Evolutionary conservation across 2,113 vertebrate genomes (phyloP).

Genomic region (Coregonus clupeaformis): DNA sequence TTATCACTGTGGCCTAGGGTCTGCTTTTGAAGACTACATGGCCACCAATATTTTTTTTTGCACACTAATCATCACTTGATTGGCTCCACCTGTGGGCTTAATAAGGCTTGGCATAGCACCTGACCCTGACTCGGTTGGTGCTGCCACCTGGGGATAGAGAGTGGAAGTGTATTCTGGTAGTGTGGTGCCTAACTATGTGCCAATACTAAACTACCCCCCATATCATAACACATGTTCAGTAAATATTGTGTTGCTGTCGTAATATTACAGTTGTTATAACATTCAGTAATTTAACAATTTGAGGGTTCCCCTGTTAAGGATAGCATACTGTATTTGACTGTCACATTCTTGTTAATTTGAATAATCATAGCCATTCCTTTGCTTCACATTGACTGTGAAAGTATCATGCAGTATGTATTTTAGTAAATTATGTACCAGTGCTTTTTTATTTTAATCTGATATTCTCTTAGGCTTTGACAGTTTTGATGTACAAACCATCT

Average conservation of each 20-base stretch:
- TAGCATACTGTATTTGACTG: neutral
- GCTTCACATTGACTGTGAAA: neutral
- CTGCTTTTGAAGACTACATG: too few relatives aligned
- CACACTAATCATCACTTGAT: neutral
- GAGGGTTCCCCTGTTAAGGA: neutral
- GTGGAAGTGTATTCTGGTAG: too few relatives aligned
- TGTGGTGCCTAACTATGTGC: too few relatives aligned
- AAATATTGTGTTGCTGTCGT: neutral
- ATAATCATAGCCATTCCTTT: neutral
- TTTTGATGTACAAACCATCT: neutral
- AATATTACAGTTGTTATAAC: neutral
- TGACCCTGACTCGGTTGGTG: too few relatives aligned
- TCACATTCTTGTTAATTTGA: neutral
- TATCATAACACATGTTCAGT: neutral
- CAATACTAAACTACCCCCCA: too few relatives aligned
- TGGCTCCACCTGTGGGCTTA: neutral
- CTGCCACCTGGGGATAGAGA: too few relatives aligned
- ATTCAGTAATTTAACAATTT: neutral
- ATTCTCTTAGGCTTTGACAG: neutral
- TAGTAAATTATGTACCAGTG: neutral
- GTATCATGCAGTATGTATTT: constrained; percentile 1
- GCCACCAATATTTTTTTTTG: too few relatives aligned
- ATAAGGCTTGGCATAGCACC: too few relatives aligned
- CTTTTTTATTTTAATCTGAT: constrained; percentile 5
- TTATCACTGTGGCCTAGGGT: too few relatives aligned